phyloP scores from a whole-genome alignment of 2,113 vertebrate species.

The Scopus umbretta region DNA sequence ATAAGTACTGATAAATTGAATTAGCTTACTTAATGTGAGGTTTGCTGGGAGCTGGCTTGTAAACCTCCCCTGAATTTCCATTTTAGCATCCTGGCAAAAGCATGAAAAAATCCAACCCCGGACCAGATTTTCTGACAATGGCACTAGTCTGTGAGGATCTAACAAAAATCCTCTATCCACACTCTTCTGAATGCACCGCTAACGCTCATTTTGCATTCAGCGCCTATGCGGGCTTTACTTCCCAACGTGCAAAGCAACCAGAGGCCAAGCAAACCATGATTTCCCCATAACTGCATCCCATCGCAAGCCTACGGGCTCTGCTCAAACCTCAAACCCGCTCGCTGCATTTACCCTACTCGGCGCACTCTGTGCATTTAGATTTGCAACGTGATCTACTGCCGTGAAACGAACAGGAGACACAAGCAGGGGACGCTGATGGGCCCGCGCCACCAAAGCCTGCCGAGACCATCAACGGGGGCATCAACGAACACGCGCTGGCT shows the following conservation, averaged over 20 bases:
- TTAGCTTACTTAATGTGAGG: background rate
- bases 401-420: background rate
- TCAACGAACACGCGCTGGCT: accelerated
- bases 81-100: background rate
- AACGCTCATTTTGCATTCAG: background rate
- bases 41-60: background rate
- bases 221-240: background rate
- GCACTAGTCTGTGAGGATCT: background rate
- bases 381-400: background rate
- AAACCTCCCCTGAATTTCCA: background rate
- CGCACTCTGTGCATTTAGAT: accelerated
- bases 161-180: background rate
- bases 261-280: background rate
- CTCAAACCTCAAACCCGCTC: background rate
- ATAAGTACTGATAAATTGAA: conserved; percentile 32
- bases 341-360: background rate
- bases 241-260: background rate
- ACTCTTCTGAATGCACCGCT: background rate
- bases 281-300: background rate
- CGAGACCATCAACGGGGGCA: background rate
- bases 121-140: background rate
- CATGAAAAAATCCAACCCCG: background rate
- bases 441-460: background rate
- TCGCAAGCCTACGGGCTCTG: background rate
- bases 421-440: background rate